Evolutionary conservation across 2,888 invertebrate genomes (phyloP), one percentile per base, ranked within the genome.

Genomic region (Drosophila lacicola): DNA sequence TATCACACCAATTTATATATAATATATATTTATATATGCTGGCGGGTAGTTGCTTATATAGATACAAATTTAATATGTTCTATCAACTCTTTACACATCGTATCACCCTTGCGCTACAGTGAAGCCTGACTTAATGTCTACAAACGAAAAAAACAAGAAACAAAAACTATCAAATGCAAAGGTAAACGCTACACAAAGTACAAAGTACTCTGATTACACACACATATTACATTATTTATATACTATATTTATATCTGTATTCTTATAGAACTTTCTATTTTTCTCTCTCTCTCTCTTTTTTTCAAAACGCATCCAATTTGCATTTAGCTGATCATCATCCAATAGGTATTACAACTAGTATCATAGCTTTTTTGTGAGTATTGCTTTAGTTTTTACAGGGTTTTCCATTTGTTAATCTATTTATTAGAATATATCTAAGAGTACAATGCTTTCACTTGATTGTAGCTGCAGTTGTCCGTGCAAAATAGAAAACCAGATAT

Each of bases 331-430:
- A 55, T 41, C 53, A 50, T 70, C 46, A 37, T 56, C 36, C 46
- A 55, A 74, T 64, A 65, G 41, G 71, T 77, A 80, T 87, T 81
- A 82, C 80, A 80, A 77, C 90, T 90, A 90, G 88, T 90, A 90
- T 90, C 90, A 90, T 90, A 90, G 90, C 91, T 90, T 91, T 90
- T 90, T 90, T 91, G 90, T 90, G 90, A 90, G 90, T 90, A 89
- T 90, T 90, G 87, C 87, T 88, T 90, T 74, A 63, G 79, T 89
- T 90, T 90, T 81, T 90, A 90, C 90, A 90, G 84, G 82, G 85
- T 80, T 66, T 56, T 88, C 70, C 62, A 11, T 62, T 61, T 42
- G 29, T 74, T 54, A 58, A 39, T 64, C 41, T 71, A 78, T 29
- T 50, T 55, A 44, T 44, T 55, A 50, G 29, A 66, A 62, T 73